These are phyloP conservation scores for Galagoides demidoff DNA, from an alignment of 2,797 vertebrate genomes.

Conservation along the genomic window DNA sequence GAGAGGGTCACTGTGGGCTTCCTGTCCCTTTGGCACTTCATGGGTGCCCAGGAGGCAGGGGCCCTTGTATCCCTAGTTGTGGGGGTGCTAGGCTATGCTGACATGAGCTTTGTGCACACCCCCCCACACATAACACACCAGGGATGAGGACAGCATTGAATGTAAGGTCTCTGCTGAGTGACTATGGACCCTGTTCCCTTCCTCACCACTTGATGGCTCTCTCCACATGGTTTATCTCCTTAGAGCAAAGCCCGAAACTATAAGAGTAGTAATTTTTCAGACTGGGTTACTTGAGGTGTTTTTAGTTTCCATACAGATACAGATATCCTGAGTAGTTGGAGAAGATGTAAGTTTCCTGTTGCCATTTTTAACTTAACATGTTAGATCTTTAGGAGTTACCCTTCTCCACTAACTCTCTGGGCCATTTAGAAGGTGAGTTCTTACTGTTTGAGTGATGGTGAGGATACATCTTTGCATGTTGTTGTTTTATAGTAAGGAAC, in stretches of 20 bases:
- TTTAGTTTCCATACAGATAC: neutral
- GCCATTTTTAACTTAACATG: neutral
- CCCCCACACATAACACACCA: no score
- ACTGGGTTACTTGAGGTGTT: neutral
- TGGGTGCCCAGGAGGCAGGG: neutral
- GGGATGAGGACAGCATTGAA: rapidly evolving
- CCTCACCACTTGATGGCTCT: neutral
- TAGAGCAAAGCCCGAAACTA: neutral
- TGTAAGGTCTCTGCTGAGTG: neutral
- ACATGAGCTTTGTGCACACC: neutral
- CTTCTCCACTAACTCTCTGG: neutral
- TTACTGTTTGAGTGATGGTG: neutral
- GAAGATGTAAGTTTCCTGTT: neutral
- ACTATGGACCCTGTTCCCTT: no score
- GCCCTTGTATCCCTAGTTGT: neutral
- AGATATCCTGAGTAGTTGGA: no score
- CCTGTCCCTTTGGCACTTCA: no score
- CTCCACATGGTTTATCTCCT: rapidly evolving
- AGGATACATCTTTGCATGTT: neutral
- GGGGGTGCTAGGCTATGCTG: rapidly evolving
- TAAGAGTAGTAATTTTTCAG: neutral
- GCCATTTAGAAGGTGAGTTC: neutral
- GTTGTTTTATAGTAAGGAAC: constrained; percentile 89
- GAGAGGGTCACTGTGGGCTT: neutral
- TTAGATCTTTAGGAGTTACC: neutral